Evolutionary conservation across 2,797 vertebrate species (phyloP), one percentile per base, ranked within the genome.

Genomic region (Diplodus puntazzo): DNA sequence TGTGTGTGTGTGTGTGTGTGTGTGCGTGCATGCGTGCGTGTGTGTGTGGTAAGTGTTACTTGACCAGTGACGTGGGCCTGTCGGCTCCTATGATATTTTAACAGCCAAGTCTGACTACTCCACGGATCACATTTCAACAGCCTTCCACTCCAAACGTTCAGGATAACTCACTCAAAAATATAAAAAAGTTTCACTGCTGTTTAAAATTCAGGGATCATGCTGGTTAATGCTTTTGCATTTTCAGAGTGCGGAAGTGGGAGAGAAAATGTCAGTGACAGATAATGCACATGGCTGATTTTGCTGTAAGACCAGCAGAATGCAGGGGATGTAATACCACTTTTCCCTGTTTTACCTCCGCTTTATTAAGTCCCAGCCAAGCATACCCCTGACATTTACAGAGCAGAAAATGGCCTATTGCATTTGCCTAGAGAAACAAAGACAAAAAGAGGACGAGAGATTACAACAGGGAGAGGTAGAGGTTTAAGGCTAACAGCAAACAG

Each of bases 381-480:
- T 90, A 83, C 82, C 82, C 21, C 79, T 94, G 92, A 91, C 94
- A 95, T 95, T 95, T 94, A 90, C 85, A 81, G 77, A 90, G 85
- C 66, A 64, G 83, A 77, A 79, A 77, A 61, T 63, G 59, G 48
- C 68, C 80, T 68, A 83, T 86, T 84, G 84, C 39, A 55, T 88
- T 88, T 83, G 83, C 84, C 71, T 54, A 2, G 68, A 80, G 73
- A 81, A 83, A 62, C 67, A 54, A 53, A 86, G 80, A 81, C 46
- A 69, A 69, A 72, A 81, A 53, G 58, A 49, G 58, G 43, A 63
- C 53, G 42, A 75, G 39, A 69, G 59, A 77, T 71, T 85, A 73
- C 27, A 79, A 16, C 23, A 25, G 50, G 63, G 42, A 48, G 34
- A 62, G 25, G 43, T 59, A 18, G 50, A 79, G 58, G 67, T 86